phyloP scores from a whole-genome alignment of 1,140 invertebrate genomes.

The Drosophila micromelanica region DNA sequence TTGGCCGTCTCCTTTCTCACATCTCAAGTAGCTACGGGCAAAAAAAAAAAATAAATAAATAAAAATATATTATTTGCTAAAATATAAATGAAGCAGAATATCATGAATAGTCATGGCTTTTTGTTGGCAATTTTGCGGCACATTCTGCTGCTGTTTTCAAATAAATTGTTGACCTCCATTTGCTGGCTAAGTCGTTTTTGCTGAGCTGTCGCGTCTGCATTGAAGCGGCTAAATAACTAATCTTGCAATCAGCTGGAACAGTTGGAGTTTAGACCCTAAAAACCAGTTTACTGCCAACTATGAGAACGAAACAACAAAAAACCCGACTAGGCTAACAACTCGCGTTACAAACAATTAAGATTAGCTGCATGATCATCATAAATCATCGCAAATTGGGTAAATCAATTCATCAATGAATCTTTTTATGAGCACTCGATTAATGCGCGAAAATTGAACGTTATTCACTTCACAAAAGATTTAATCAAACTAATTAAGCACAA shows the following conservation, averaged over 20 bases:
- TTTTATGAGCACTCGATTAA: too few relatives aligned
- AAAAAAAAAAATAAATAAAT: constrained; percentile 20
- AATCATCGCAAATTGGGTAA: constrained; percentile 31
- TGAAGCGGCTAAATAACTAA: constrained; percentile 37
- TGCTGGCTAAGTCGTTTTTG: constrained; percentile 1
- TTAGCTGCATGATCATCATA: constrained; percentile 27
- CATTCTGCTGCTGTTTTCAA: constrained; percentile 5
- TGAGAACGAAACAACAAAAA: neutral
- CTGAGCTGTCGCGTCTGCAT: constrained; percentile 34
- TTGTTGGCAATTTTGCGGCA: constrained; percentile 2
- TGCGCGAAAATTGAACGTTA: too few relatives aligned
- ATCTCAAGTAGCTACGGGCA: constrained; percentile 47
- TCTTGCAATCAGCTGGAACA: constrained; percentile 29
- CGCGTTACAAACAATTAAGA: constrained; percentile 24
- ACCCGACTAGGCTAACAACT: constrained; percentile 20
- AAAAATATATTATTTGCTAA: constrained; percentile 6
- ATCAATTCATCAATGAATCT: constrained; percentile 34
- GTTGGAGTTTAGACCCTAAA: constrained; percentile 42
- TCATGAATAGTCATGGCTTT: constrained; percentile 21
- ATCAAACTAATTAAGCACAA: too few relatives aligned
- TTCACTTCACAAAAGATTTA: too few relatives aligned
- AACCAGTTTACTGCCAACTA: constrained; percentile 28
- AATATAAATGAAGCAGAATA: constrained; percentile 1
- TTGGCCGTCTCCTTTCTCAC: constrained; percentile 50
- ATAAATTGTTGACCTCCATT: constrained; percentile 24